Evolutionary conservation across 2,888 invertebrate species (phyloP).

Genomic region (Apamea epomidion): DNA sequence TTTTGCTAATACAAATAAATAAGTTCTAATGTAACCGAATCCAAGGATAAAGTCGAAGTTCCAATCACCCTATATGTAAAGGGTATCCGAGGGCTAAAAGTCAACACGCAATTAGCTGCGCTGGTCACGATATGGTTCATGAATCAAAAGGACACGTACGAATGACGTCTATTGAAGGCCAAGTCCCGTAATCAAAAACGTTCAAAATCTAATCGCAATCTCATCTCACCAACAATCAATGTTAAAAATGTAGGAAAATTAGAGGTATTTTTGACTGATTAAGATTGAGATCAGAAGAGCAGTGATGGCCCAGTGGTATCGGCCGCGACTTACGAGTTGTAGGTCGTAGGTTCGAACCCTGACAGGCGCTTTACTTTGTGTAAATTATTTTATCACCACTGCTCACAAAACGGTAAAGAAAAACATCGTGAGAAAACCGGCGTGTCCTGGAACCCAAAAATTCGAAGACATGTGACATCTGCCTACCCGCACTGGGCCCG

Average conservation of each 20-base stretch:
- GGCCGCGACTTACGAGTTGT: too few relatives aligned
- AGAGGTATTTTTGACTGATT: neutral
- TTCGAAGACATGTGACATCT: too few relatives aligned
- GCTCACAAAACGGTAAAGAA: too few relatives aligned
- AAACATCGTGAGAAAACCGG: too few relatives aligned
- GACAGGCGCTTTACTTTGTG: too few relatives aligned
- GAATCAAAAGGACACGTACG: neutral
- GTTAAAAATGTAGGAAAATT: neutral
- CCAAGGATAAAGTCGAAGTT: constrained; percentile 15
- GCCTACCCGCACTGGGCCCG: too few relatives aligned
- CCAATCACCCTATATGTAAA: neutral
- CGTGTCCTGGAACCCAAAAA: too few relatives aligned
- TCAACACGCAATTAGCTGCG: constrained; percentile 20
- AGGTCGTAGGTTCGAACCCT: too few relatives aligned
- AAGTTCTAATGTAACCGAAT: neutral
- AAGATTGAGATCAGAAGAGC: neutral
- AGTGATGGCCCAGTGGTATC: too few relatives aligned
- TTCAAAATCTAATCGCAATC: neutral
- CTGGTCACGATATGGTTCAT: neutral
- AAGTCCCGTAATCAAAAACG: neutral
- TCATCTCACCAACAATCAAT: neutral
- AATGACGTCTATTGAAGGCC: neutral
- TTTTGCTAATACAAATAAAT: neutral
- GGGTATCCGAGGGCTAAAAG: too few relatives aligned
- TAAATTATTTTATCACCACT: too few relatives aligned